Evolutionary conservation across 2,797 vertebrate species (phyloP), one percentile per base, ranked within the genome.

Genomic region (Megaceryle alcyon): DNA sequence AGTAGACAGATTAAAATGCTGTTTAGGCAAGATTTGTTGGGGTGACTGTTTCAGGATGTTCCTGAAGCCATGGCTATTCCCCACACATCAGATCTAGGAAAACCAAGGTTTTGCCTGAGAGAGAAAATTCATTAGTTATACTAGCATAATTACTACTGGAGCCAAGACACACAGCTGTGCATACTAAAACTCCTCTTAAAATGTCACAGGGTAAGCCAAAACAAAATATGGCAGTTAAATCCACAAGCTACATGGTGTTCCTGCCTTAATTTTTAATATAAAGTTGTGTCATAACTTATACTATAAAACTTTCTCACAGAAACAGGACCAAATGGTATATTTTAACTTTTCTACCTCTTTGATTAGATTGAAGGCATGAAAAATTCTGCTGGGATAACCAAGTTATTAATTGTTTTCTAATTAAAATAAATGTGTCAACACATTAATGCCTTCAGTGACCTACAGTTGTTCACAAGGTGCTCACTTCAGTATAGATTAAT

Each of bases 101-200:
- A 90, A 41, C 10, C 31, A 60, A 60, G 31, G 22, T 23, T 56
- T 91, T 90, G 57, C 46, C 37, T 63, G 39, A 43, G 53, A 35
- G n/a, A 44, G 15, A 72, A 44, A 9, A 22, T 68, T 61, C 66
- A 22, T 71, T 41, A 29, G n/a, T 63, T 33, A 16, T n/a, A 59
- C 18, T 41, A 56, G 28, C 19, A 12, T 5, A 41, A 56, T 76
- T 88, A 48, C n/a, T 35, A 39, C 69, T 69, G 82, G 73, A 91
- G 73, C 80, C 95, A 94, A 86, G 43, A 35, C 61, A 39, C 80
- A 76, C 77, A 93, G 90, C 73, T 92, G 77, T 72, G 73, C 39
- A 60, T 44, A 46, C 63, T 77, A 39, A 82, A 90, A 68, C 25
- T 65, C 33, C 59, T 84, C 64, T 66, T 82, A 54, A 72, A 88